Base-by-base conservation (phyloP, 2,797 vertebrate genomes). In the Silurus aristotelis region DNA sequence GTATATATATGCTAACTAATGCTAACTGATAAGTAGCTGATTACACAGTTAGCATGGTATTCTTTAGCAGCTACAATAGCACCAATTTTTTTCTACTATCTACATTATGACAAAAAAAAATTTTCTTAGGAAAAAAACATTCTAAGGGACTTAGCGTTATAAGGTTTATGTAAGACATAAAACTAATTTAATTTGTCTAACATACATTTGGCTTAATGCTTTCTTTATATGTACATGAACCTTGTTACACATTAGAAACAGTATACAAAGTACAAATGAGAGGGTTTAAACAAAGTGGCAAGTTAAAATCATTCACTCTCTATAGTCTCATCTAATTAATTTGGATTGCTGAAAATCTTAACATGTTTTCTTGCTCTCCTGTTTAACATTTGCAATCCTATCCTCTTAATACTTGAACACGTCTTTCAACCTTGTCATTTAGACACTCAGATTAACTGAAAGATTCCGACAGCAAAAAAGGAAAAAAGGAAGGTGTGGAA, bases 1-100 rank as follows among this genome's bases (percentile, higher is more conserved):
- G 5, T 75, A 58, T 76, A 52, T 56, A 1, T 31, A 31, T 31
- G 31, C 31, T 31, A 31, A 31, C 31, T 31, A 3, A 38, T 3
- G 25, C 19, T 58, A 60, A 20, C 27, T 38, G 75, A 60, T 60
- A 77, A 60, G 75, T 22, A 38, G 75, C 75, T 77, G 75, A 77
- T 77, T 60, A 60, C 55, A 77, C 60, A 12, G 73, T 25, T 77
- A 77, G 25, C 55, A 58, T 27, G 55, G 9, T 38, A 22, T 60
- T 77, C 60, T 3, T 60, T 77, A 77, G 73, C 73, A 60, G 8
- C 25, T 15, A 77, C 55, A 38, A 31, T 1, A 58, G 52, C 22
- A 20, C 14, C 6, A 20, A 56, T 38, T 43, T 1, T 31, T 56
- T 2, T 20, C 7, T 27, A 25, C 48, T 12, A 1, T 15, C 22